Evolutionary conservation across 2,888 invertebrate species (phyloP).

Genomic region (Leptopilina drosophilae): DNA sequence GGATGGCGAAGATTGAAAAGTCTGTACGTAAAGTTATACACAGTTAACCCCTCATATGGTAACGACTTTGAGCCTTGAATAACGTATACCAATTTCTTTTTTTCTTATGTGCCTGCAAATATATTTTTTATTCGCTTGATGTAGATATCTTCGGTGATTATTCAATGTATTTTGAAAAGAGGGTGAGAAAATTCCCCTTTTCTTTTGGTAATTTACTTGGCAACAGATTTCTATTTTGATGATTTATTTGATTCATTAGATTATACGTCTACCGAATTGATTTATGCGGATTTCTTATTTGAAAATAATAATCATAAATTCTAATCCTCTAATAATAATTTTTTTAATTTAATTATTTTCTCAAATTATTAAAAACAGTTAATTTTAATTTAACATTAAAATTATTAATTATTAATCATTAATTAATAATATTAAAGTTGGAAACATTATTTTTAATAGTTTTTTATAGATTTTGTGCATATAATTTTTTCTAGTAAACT

Average conservation of each 20-base stretch:
- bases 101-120: conserved; percentile 11
- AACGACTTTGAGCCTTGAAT: conserved; percentile 23
- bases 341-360: no score
- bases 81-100: neutral
- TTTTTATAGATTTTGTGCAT: no score
- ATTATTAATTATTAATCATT: no score
- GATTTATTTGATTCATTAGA: conserved; percentile 4
- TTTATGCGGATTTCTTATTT: neutral
- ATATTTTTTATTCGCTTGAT: neutral
- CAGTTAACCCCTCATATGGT: neutral
- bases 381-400: no score
- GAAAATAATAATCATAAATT: no score
- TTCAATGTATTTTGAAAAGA: neutral
- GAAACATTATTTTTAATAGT: no score
- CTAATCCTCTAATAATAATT: no score
- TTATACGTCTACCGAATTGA: neutral
- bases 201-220: neutral
- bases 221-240: neutral
- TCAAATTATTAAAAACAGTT: no score
- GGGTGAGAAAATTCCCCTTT: neutral
- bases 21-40: neutral
- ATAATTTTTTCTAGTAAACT: no score
- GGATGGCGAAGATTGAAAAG: conserved; percentile 14
- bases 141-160: neutral
- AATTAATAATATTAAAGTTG: no score